Conservation (phyloP, 2,113 vertebrate species). For the Lepus timidus region DNA sequence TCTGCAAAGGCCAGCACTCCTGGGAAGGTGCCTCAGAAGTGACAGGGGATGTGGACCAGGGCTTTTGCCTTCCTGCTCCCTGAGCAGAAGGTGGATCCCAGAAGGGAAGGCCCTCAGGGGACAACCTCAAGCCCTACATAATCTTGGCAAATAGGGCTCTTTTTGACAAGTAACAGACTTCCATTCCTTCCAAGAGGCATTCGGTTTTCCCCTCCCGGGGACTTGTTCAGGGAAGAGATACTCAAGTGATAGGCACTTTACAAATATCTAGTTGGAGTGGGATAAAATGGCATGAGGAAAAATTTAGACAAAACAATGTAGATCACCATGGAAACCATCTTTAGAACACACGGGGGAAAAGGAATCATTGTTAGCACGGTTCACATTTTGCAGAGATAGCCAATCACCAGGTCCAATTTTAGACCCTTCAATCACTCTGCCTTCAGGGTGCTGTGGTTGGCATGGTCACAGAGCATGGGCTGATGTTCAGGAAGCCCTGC, state of each 20-base stretch:
- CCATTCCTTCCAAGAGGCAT: slow-evolving; percentile 66
- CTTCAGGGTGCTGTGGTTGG: background rate
- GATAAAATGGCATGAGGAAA: slow-evolving; percentile 6
- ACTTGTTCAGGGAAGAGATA: slow-evolving; percentile 76
- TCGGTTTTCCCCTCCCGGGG: slow-evolving; percentile 64
- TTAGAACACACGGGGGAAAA: slow-evolving; percentile 47
- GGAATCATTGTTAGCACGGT: slow-evolving; percentile 48
- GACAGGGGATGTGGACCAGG: background rate
- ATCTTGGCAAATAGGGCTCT: slow-evolving; percentile 36
- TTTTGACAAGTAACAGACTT: slow-evolving; percentile 67
- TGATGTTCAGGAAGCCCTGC: background rate
- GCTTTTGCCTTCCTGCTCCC: background rate
- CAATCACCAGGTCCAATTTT: slow-evolving; percentile 39
- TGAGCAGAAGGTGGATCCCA: background rate
- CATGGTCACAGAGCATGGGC: background rate
- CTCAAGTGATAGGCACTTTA: slow-evolving; percentile 71
- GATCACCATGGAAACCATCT: slow-evolving; percentile 80
- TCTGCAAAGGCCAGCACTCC: background rate
- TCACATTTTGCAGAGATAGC: slow-evolving; percentile 68
- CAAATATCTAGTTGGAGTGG: slow-evolving; percentile 65
- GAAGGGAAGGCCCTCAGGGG: background rate
- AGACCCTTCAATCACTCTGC: background rate
- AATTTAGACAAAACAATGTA: slow-evolving; percentile 73
- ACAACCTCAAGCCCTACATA: slow-evolving; percentile 17
- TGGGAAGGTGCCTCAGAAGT: background rate